These are phyloP conservation scores for Sipha flava DNA, from an alignment of 1,140 invertebrate species.

Conservation along the genomic window DNA sequence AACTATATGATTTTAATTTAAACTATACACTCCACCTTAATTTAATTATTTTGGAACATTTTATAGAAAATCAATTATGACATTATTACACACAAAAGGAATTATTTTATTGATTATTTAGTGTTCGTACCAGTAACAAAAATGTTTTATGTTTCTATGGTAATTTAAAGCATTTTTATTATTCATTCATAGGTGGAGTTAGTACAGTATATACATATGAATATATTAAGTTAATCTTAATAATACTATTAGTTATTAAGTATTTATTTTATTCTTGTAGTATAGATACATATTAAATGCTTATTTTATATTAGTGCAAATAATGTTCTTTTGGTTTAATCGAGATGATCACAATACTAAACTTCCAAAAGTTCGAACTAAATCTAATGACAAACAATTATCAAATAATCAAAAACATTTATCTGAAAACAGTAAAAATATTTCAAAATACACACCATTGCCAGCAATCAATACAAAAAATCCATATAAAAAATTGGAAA, in stretches of 20 bases:
- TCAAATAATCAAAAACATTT: background rate
- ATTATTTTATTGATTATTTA: constrained; percentile 7
- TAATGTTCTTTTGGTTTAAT: constrained; percentile 26
- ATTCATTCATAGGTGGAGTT: background rate
- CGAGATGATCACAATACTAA: background rate
- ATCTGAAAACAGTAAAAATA: background rate
- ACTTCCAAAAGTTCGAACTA: background rate
- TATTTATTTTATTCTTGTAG: no score
- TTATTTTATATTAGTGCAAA: background rate
- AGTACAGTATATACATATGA: no score
- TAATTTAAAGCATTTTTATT: background rate
- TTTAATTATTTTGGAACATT: no score
- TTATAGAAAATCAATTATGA: no score
- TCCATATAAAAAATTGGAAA: background rate
- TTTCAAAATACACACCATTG: constrained; percentile 2
- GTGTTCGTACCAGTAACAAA: background rate
- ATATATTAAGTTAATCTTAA: no score
- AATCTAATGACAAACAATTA: background rate
- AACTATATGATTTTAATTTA: no score
- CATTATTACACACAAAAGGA: background rate
- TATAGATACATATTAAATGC: background rate
- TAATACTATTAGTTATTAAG: no score
- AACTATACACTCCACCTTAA: no score
- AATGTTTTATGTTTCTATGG: constrained; percentile 15
- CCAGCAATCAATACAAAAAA: background rate